phyloP scores from a whole-genome alignment of 2,113 vertebrate genomes.

The Rhinichthys klamathensis region DNA sequence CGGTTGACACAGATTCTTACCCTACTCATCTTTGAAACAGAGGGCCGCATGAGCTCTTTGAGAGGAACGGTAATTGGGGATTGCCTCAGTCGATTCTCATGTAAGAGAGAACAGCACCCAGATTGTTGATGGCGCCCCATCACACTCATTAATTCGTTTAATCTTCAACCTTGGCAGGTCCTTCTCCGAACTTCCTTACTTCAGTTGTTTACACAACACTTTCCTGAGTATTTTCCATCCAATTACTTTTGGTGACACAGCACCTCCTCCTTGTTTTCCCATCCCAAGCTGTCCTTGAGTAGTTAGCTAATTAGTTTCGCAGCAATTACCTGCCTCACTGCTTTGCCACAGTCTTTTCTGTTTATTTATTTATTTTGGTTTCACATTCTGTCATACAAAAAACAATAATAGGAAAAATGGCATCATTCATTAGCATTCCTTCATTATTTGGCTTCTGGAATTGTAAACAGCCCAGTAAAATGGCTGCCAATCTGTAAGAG shows the following conservation, averaged over 20 bases:
- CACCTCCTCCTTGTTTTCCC: conserved; percentile 53
- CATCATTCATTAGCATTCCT: conserved; percentile 44
- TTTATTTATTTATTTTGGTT: conserved; percentile 50
- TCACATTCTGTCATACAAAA: conserved; percentile 57
- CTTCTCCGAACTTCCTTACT: conserved; percentile 44
- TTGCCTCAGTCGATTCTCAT: conserved; percentile 39
- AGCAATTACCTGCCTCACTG: conserved; percentile 74
- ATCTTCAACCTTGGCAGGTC: conserved; percentile 62
- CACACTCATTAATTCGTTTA: conserved; percentile 63
- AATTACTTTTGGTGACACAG: conserved; percentile 64
- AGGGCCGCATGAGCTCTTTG: neutral
- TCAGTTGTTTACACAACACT: conserved; percentile 62
- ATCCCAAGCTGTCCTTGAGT: conserved; percentile 70
- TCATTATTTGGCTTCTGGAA: conserved; percentile 44
- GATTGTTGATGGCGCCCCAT: conserved; percentile 44
- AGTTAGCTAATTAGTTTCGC: conserved; percentile 73
- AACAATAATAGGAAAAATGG: conserved; percentile 43
- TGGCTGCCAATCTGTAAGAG: conserved; percentile 19
- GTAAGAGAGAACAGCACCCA: conserved; percentile 36
- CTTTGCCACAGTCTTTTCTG: conserved; percentile 55
- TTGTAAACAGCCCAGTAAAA: conserved; percentile 39
- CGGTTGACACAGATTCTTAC: neutral
- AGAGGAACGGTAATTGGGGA: conserved; percentile 37
- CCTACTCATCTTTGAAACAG: conserved; percentile 6
- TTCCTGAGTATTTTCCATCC: conserved; percentile 63